phyloP scores from a whole-genome alignment of 2,797 vertebrate species.

The Artibeus jamaicensis region DNA sequence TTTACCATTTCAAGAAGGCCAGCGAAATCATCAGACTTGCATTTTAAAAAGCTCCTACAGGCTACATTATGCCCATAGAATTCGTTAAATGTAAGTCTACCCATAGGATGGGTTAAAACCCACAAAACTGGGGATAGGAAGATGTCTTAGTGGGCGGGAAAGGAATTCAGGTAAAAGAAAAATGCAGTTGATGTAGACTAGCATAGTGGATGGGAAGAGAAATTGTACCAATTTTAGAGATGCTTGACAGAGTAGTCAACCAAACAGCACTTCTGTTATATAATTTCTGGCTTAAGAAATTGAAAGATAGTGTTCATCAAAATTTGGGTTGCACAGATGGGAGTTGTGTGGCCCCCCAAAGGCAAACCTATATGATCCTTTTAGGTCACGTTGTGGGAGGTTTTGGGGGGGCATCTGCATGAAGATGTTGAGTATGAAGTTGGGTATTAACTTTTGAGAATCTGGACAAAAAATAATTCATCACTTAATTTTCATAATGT shows the following conservation, averaged over 20 bases:
- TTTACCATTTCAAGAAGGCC: not conserved
- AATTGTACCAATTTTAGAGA: not conserved
- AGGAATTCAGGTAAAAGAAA: not conserved
- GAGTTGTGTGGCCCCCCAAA: not conserved
- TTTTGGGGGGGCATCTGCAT: not conserved
- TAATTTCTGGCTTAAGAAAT: not conserved
- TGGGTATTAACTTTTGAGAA: not conserved
- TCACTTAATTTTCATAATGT: not conserved
- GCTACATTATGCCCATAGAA: too few relatives aligned
- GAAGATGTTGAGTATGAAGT: not conserved
- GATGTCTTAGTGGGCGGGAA: not conserved
- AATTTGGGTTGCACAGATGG: not conserved
- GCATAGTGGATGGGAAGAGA: not conserved
- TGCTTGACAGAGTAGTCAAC: not conserved
- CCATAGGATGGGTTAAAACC: not conserved
- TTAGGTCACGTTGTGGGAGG: not conserved
- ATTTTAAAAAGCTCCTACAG: not conserved
- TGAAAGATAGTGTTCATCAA: not conserved
- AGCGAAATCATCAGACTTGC: not conserved
- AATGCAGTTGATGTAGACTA: not conserved
- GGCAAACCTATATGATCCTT: not conserved
- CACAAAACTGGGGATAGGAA: not conserved
- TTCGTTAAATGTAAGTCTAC: too few relatives aligned
- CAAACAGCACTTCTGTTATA: not conserved
- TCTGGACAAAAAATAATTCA: not conserved